A percentile compares a stretch with the other conserved stretches of the same genome.
phyloP scores from a whole-genome alignment of 1,140 invertebrate species.

The Drosophila sproati region DNA sequence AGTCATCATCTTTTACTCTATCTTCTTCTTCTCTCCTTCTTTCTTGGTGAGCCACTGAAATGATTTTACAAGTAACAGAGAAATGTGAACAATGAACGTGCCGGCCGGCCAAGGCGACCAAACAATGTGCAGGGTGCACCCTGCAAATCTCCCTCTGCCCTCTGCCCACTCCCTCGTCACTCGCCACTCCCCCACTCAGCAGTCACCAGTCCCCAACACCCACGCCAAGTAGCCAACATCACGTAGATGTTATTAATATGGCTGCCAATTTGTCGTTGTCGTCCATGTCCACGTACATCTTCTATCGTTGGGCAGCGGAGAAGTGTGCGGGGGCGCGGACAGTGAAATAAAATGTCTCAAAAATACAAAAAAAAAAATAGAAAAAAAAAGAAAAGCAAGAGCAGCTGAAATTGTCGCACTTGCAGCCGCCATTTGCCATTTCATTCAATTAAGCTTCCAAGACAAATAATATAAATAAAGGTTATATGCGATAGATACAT shows the following conservation, averaged over 20 bases:
- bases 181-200: neutral
- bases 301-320: no score
- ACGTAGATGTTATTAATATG: conserved; percentile 78
- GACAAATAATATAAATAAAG: conserved; percentile 76
- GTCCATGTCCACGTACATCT: conserved; percentile 27
- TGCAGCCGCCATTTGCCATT: conserved; percentile 71
- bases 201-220: neutral
- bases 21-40: neutral
- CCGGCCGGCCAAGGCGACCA: conserved; percentile 43
- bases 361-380: conserved; percentile 53
- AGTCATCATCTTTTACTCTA: conserved; percentile 13
- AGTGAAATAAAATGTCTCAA: conserved; percentile 71
- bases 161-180: neutral
- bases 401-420: conserved; percentile 77
- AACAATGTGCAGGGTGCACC: conserved; percentile 57
- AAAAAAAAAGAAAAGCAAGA: conserved; percentile 52
- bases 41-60: conserved; percentile 60
- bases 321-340: conserved; percentile 6
- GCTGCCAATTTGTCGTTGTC: conserved; percentile 78
- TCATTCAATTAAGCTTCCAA: conserved; percentile 80
- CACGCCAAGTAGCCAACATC: conserved; percentile 18
- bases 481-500: conserved; percentile 33
- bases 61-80: conserved; percentile 79
- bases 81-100: conserved; percentile 71
- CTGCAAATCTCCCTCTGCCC: conserved; percentile 2